Evolutionary conservation across 2,797 vertebrate genomes (phyloP).

Genomic region (Gymnoscopelus microlampas): DNA sequence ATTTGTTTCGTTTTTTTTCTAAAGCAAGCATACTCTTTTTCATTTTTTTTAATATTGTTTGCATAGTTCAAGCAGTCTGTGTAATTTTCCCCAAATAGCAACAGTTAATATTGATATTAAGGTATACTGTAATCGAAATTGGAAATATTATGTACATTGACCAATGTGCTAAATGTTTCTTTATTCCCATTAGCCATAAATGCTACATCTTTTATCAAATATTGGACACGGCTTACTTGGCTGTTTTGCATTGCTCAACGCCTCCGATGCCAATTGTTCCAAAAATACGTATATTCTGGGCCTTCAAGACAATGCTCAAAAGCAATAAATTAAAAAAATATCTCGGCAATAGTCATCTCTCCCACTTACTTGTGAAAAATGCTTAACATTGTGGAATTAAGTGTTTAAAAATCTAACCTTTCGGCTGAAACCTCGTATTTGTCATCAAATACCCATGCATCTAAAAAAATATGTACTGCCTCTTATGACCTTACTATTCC

Average conservation of each 20-base stretch:
- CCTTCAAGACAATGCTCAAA: conserved; percentile 57
- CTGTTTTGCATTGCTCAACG: conserved; percentile 49
- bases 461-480: conserved; percentile 78
- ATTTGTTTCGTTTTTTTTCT: conserved; percentile 48
- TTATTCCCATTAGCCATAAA: conserved; percentile 54
- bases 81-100: conserved; percentile 61
- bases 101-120: conserved; percentile 64
- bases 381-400: conserved; percentile 50
- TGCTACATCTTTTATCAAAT: conserved; percentile 77
- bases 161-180: conserved; percentile 59
- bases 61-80: conserved; percentile 82
- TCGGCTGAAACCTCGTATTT: conserved; percentile 41
- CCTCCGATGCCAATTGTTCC: conserved; percentile 49
- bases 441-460: conserved; percentile 60
- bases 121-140: conserved; percentile 61
- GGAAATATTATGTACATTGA: conserved; percentile 75
- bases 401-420: conserved; percentile 62
- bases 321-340: conserved; percentile 71
- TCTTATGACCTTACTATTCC: conserved; percentile 54
- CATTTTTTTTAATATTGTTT: conserved; percentile 60
- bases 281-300: conserved; percentile 73
- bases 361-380: conserved; percentile 55
- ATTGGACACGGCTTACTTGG: conserved; percentile 54
- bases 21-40: conserved; percentile 78
- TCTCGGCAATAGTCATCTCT: conserved; percentile 41